Evolutionary conservation across 2,888 invertebrate genomes (phyloP).

Genomic region (Aethes cnicana): DNA sequence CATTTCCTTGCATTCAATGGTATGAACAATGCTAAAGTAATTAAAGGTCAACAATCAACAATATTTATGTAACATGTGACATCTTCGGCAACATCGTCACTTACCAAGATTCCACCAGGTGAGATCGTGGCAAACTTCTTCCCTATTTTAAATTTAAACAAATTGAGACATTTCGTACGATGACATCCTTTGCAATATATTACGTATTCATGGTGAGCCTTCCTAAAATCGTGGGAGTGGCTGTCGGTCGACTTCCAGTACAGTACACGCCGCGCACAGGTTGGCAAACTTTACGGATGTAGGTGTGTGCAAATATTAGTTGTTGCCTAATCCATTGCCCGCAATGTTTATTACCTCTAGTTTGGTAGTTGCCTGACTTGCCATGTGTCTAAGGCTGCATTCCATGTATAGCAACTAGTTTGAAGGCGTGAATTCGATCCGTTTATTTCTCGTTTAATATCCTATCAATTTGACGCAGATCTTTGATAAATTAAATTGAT

Average conservation of each 20-base stretch:
- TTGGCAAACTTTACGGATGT: slow-evolving; percentile 76
- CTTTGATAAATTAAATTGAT: no score
- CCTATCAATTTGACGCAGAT: slow-evolving; percentile 55
- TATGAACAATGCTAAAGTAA: no score
- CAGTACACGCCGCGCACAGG: slow-evolving; percentile 53
- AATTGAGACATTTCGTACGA: not conserved
- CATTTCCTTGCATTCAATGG: no score
- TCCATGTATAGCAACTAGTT: slow-evolving; percentile 48
- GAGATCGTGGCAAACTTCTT: no score
- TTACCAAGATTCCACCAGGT: no score
- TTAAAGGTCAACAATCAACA: no score
- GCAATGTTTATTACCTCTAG: slow-evolving; percentile 59
- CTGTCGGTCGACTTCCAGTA: slow-evolving; percentile 52
- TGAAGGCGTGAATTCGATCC: slow-evolving; percentile 47
- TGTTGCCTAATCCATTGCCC: slow-evolving; percentile 66
- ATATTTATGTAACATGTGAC: no score
- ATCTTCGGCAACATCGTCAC: no score
- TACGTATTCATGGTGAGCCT: not conserved
- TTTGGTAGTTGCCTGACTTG: slow-evolving; percentile 51
- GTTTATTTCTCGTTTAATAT: slow-evolving; percentile 41
- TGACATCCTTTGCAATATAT: slow-evolving; percentile 9
- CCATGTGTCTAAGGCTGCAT: slow-evolving; percentile 46
- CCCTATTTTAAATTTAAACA: no score
- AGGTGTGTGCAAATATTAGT: slow-evolving; percentile 79
- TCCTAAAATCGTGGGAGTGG: slow-evolving; percentile 57